A percentile compares a stretch with the other conserved stretches of the same genome.
These are phyloP conservation scores for Thymelicus acteon DNA, from an alignment of 2,888 invertebrate genomes.

Conservation along the genomic window DNA sequence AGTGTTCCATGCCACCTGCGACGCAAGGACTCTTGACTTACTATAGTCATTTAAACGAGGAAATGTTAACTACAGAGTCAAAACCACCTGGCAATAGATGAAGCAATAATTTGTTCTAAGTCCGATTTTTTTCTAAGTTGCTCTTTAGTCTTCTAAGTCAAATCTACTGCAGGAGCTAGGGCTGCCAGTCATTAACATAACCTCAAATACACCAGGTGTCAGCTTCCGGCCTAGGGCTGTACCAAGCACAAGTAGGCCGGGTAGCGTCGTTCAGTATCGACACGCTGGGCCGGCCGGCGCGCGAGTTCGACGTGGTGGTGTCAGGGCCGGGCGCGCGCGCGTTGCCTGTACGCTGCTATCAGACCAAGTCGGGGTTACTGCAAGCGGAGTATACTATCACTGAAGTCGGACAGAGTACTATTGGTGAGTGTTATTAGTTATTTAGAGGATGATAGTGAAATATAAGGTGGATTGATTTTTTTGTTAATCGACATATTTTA, in stretches of 20 bases:
- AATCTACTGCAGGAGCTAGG: too few species aligned
- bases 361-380: slow-evolving; percentile 97
- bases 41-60: too few species aligned
- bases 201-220: slow-evolving; percentile 74
- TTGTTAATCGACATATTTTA: too few species aligned
- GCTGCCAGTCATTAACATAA: background rate
- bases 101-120: too few species aligned
- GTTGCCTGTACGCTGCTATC: slow-evolving; percentile 96
- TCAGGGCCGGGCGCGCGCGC: slow-evolving; percentile 92
- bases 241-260: slow-evolving; percentile 92
- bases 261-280: slow-evolving; percentile 95
- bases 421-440: slow-evolving; percentile 72
- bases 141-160: too few species aligned
- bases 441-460: too few species aligned
- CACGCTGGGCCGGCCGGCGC: slow-evolving; percentile 92
- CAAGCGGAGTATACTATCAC: slow-evolving; percentile 97
- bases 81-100: too few species aligned
- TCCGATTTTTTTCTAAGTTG: too few species aligned
- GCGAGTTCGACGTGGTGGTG: slow-evolving; percentile 96
- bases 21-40: too few species aligned
- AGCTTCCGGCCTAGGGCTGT: slow-evolving; percentile 92
- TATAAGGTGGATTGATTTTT: too few species aligned
- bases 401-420: slow-evolving; percentile 88
- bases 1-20: too few species aligned
- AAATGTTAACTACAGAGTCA: too few species aligned